Evolutionary conservation across 2,888 invertebrate genomes (phyloP), one percentile per base, ranked within the genome.

Genomic region (Celastrina argiolus): DNA sequence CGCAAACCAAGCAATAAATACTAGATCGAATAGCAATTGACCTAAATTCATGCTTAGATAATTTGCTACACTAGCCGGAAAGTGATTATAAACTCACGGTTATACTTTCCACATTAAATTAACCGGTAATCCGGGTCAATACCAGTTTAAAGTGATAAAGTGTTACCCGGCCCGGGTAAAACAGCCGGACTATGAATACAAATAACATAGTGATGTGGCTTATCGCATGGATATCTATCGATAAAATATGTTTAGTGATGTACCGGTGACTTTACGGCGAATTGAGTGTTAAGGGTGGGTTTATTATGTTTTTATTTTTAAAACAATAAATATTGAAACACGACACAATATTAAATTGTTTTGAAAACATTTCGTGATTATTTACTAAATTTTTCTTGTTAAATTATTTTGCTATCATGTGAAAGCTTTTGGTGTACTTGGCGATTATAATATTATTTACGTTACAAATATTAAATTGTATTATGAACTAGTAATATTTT

Each of bases 151-250:
- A 71, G 68, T 65, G 68, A 71, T 68, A 70, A 71, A 70, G 70
- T 67, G 66, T 66, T 59, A 70, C 58, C 61, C 36, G 22, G 39
- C 36, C 61, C 22, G 39, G 39, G 18, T 36, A 36, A 61, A 61
- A 61, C 39, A 61, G 61, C 61, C 61, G 61, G 61, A 36, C 61
- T 61, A 61, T 84, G 85, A 85, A 85, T 87, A 86, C 81, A 84
- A 87, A 86, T 84, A 80, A 61, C 36, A 61, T 22, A 61, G 61
- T 61, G 61, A 61, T 61, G 61, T 18, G 39, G 18, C 39, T 39
- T 61, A 39, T 61, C 61, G 22, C 16, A 18, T 22, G 16, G 22
- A 18, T 12, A 14, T 12, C 12, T 36, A 61, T 61, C 61, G 61
- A 61, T 61, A 22, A 51, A 51, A 51, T 51, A 51, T 26, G 51